phyloP scores from a whole-genome alignment of 2,888 invertebrate genomes.

The Priocnemis perturbator region DNA sequence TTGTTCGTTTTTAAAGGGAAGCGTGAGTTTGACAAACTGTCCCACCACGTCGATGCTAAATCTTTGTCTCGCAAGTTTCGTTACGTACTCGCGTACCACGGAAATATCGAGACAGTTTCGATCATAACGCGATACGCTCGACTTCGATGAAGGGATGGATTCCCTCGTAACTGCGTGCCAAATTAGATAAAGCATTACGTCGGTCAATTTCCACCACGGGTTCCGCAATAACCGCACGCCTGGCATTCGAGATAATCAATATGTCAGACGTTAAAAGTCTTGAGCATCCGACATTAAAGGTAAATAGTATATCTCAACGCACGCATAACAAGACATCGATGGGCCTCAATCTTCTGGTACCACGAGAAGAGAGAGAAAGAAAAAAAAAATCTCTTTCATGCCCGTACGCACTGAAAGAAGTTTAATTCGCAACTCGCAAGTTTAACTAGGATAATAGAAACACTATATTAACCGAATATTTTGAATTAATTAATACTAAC shows the following conservation, averaged over 20 bases:
- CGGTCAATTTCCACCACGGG: neutral
- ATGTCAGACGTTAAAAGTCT: slow-evolving; percentile 96
- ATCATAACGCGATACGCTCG: neutral
- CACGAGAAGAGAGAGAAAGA: too few species aligned
- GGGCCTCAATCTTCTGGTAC: too few species aligned
- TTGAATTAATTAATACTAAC: too few species aligned
- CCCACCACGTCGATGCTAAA: slow-evolving; percentile 20
- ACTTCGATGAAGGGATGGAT: neutral
- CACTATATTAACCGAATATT: neutral
- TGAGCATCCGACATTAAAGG: slow-evolving; percentile 97
- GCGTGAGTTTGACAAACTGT: slow-evolving; percentile 20
- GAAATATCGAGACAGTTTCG: too few species aligned
- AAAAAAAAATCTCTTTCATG: neutral
- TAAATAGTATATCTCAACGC: slow-evolving; percentile 62
- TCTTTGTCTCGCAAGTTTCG: neutral
- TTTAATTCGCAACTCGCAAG: too few species aligned
- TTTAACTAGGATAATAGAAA: too few species aligned
- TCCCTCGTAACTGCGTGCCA: neutral
- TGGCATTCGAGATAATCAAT: slow-evolving; percentile 39
- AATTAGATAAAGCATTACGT: too few species aligned
- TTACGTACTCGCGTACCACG: too few species aligned
- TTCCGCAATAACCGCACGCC: neutral
- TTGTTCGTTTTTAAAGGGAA: slow-evolving; percentile 32
- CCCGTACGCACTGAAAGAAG: too few species aligned
- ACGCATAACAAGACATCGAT: neutral